Evolutionary conservation across 2,797 vertebrate species (phyloP), one percentile per base, ranked within the genome.

Genomic region (Eremophila alpestris): DNA sequence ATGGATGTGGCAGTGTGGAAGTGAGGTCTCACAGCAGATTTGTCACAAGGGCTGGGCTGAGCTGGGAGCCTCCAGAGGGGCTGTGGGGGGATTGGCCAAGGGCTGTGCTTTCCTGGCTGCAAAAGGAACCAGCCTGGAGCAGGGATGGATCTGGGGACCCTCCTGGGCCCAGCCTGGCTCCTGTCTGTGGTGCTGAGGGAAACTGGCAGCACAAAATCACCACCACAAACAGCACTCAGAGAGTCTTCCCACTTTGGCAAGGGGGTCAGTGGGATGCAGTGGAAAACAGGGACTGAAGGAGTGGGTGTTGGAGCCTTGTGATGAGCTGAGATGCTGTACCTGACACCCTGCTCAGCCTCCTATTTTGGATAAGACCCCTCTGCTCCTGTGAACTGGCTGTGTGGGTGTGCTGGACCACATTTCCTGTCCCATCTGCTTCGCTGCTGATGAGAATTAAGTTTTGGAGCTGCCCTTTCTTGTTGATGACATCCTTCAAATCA

Each of bases 341-440:
- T 6, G 12, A 62, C 43, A 41, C 26, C n/a, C 38, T 86, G 64
- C 43, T 75, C 27, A 78, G 38, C 59, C 59, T 84, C 46, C 51
- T 91, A 2, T 69, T 94, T 94, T 58, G 75, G 46, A 27, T 68
- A 20, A 65, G 38, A 65, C 18, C 29, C 11, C 21, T 82, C 71
- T 89, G 65, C 83, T 71, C 51, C 81, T 82, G 74, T 68, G 55
- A 93, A 7, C 30, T 22, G 8, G 4, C 41, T 65, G 7, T 23
- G 38, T 43, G 83, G 24, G 38, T 13, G 34, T 67, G 49, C 83
- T 75, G 77, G n/a, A 13, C 58, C 71, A 7, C 10, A 5, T 74
- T 89, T 91, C 56, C 92, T 90, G 79, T 68, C 64, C 64, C 49
- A 64, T 93, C 71, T 90, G 64, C 77, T 70, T 60, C 3, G 12